Base-by-base conservation (phyloP, 2,113 vertebrate species). In the Brachyistius frenatus region DNA sequence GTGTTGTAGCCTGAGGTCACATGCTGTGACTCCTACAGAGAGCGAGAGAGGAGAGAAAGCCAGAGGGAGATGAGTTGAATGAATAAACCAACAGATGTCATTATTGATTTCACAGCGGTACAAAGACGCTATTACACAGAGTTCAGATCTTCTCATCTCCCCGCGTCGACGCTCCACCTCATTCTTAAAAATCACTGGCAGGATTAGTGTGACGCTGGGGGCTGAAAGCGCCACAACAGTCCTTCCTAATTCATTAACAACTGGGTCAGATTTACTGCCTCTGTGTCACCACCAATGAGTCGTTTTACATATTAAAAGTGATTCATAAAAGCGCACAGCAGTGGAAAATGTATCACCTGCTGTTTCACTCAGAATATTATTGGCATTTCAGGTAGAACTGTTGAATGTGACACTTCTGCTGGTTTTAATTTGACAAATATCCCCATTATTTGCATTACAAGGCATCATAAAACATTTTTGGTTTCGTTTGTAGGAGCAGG, bases 1-100 rank as follows among this genome's bases (percentile, higher is more conserved):
- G 94, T 94, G 94, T 90, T 95, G 94, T 97, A 98, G 95, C 96
- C 96, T 81, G 96, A 96, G 92, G 96, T 96, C 94, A 96, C 94
- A 93, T 98, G 96, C 88, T 97, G 97, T 3, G 96, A 93, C 85
- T 98, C 97, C 97, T 98, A 79, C 81, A 81, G 74, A 84, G 79
- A 62, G 14, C 58, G 46, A 60, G 78, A 78, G 72, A 67, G 65
- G 74, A 89, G 82, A 81, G 54, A 72, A 54, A 86, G 77, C 64
- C 80, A 88, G 74, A 88, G 83, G 67, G 75, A 66, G 75, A 78
- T 5, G 46, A 68, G 77, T 47, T 80, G 68, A 85, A 90, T 86
- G 66, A 90, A 90, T 83, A 81, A 94, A 88, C 71, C 72, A 88
- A 72, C 68, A 87, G 57, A 80, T 84, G 73, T 88, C 70, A 88